Evolutionary conservation across 2,888 invertebrate genomes (phyloP), one percentile per base, ranked within the genome.

Genomic region (Aspidiotus destructor): DNA sequence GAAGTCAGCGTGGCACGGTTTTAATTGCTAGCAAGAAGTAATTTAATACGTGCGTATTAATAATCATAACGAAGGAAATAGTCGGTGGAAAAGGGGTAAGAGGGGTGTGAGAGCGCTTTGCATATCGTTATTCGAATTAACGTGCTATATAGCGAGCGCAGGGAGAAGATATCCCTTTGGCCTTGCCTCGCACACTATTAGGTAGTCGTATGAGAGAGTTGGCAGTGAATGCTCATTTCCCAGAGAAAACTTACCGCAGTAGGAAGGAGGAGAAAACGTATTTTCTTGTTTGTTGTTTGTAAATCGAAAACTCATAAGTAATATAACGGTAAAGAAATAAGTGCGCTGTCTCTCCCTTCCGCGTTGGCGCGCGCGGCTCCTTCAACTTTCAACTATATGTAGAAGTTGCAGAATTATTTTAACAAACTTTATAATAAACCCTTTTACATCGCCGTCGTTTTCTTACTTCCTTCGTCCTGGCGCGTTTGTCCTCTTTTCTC

Each of bases 1-100:
- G 62, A 69, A 69, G 68, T 68, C 61, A 68, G 65, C 65, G 65
- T 65, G 65, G 65, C 65, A 65, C 65, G 65, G 58, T 65, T 65
- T 65, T 65, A 65, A 65, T 65, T 65, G 65, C 65, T 65, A 65
- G 65, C 65, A 65, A 65, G 65, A 65, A 65, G 65, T 65, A 65
- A 65, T 65, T 65, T 65, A 65, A 65, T 65, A 65, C 65, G 65
- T 65, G 65, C 65, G 65, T 65, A 65, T 65, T 65, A 65, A 65
- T 65, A 65, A 65, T 65, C 65, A 65, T 65, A 65, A 65, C 65
- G n/a, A 28, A 65, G 60, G 60, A 60, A 65, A 64, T 44, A 57
- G 65, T 48, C 41, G 48, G 42, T 58, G 58, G 58, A 58, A 57
- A 57, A 57, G 57, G 65, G 65, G 65, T 41, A 65, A 65, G 65